phyloP scores from a whole-genome alignment of 2,888 invertebrate species.

The Loripinus fragilis region DNA sequence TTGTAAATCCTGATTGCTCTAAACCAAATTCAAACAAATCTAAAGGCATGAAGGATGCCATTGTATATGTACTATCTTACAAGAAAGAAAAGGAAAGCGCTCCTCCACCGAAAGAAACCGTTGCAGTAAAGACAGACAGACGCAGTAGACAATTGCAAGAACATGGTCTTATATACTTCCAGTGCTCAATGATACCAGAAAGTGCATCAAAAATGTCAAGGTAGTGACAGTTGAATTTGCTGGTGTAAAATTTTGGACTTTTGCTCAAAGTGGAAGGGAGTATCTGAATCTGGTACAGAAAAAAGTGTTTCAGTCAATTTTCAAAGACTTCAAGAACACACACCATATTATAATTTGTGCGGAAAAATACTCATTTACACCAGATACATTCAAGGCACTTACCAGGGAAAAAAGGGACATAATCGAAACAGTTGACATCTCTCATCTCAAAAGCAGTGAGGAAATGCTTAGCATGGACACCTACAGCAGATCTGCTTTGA shows the following conservation, averaged over 20 bases:
- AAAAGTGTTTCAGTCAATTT: neutral
- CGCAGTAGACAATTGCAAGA: neutral
- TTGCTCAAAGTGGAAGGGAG: conserved; percentile 13
- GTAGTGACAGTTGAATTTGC: conserved; percentile 49
- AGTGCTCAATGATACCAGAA: neutral
- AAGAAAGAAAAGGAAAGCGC: neutral
- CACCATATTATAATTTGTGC: conserved; percentile 31
- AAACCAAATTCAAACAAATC: conserved; percentile 31
- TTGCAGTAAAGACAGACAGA: neutral
- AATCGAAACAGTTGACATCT: conserved; percentile 18
- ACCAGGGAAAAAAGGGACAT: conserved; percentile 33
- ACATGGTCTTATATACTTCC: neutral
- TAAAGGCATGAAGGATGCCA: conserved; percentile 26
- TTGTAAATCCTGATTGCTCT: conserved; percentile 42
- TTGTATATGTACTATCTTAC: conserved; percentile 12
- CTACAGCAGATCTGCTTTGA: conserved; percentile 23
- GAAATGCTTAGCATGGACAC: conserved; percentile 29
- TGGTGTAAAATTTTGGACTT: conserved; percentile 32
- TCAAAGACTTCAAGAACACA: conserved; percentile 17
- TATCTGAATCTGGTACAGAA: conserved; percentile 8
- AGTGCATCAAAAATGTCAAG: conserved; percentile 5
- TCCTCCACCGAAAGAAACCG: conserved; percentile 2
- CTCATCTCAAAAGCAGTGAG: conserved; percentile 28
- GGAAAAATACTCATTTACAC: conserved; percentile 41
- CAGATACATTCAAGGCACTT: conserved; percentile 39